Percentiles rank a stretch among this genome's conserved stretches.
phyloP scores from a whole-genome alignment of 2,888 invertebrate species.

The Eupithecia vulgata region DNA sequence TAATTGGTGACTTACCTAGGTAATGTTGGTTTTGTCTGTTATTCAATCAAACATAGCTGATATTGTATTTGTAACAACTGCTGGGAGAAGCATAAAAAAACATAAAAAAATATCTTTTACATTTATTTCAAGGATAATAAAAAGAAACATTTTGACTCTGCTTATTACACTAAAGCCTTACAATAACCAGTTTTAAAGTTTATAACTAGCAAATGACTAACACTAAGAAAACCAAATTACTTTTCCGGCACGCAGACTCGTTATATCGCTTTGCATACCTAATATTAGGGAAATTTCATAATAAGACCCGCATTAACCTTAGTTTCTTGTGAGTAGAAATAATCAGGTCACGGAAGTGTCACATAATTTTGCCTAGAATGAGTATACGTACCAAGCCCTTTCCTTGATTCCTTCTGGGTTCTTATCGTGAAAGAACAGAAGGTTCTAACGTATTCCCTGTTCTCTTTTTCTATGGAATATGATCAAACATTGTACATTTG shows the following conservation, averaged over 20 bases:
- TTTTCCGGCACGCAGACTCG: conserved; percentile 33
- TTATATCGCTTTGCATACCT: conserved; percentile 44
- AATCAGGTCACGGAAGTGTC: conserved; percentile 38
- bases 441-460: not conserved
- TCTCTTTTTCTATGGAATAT: not conserved
- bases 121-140: not conserved
- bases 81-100: not conserved
- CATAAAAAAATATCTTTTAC: not conserved
- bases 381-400: conserved; percentile 3
- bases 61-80: not conserved
- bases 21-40: not conserved
- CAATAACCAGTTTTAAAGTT: not conserved
- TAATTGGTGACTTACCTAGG: not conserved
- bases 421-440: not conserved
- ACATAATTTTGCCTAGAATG: conserved; percentile 39
- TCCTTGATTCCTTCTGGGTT: not conserved
- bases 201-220: conserved; percentile 23
- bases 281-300: conserved; percentile 45
- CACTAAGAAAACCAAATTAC: conserved; percentile 36
- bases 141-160: not conserved
- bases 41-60: not conserved
- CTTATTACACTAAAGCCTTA: not conserved
- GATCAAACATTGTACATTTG: not conserved
- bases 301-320: conserved; percentile 40
- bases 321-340: conserved; percentile 36